Base-by-base conservation (phyloP, 1,140 invertebrate genomes). In the Drosophila ficusphila region DNA sequence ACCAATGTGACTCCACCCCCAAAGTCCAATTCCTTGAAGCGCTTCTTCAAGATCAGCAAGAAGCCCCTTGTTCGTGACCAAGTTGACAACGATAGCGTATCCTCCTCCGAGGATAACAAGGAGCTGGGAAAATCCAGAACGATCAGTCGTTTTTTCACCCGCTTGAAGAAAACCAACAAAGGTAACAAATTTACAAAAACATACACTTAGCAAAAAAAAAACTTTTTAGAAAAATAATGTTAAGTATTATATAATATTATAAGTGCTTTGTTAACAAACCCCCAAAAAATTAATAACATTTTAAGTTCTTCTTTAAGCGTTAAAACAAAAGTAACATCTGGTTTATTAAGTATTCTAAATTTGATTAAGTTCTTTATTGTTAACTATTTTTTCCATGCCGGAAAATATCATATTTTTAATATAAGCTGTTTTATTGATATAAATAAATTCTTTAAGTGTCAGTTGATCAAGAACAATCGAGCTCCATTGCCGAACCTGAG, bases 1-100 rank as follows among this genome's bases (percentile, higher is more conserved):
- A 21, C 48, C 4, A 61, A 69, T 5, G 29, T 39, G 5, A 16
- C 34, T 4, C 21, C 47, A 33, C 3, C 4, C 0, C 29, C 39
- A 7, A 72, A 61, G 27, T 12, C 51, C 11, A 72, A 48, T 61
- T 53, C 65, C 4, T 44, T 88, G 5, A 88, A 89, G 27, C 83
- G 82, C 6, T 82, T 88, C 64, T 83, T 88, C 4, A 88, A 78
- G 46, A 7, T 89, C 1, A 56, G 70, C 53, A 88, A 68, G 39
- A 82, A 75, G 9, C 49, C 68, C 0, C 29, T 16, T 2, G 11
- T 23, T 5, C 27, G 48, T 1, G 56, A 60, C 0, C 21, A 48
- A 2, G 21, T 6, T 23, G 65, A 76, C 2, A 68, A 65, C 3
- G 11, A n/a, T 0, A 25, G 25, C 44, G 68, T 48, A 11, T 4